Evolutionary conservation across 2,113 vertebrate species (phyloP).

Genomic region (Calyptommatus sinebrachiatus): DNA sequence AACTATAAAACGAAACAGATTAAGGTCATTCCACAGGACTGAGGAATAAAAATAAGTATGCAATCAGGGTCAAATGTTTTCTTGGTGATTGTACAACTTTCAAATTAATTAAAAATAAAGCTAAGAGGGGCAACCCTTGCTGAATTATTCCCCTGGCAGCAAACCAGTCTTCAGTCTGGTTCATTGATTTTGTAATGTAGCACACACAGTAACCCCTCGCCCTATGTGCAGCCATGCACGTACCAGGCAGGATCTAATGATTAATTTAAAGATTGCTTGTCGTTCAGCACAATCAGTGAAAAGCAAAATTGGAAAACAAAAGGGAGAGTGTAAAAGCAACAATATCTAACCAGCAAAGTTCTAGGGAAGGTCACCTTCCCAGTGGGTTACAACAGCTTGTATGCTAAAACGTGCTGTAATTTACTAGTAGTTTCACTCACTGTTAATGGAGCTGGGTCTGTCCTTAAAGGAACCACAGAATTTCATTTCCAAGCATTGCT

Average conservation of each 20-base stretch:
- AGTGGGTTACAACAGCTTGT: constrained; percentile 50
- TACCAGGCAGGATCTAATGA: constrained; percentile 61
- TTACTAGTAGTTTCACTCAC: constrained; percentile 14
- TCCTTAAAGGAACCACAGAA: neutral
- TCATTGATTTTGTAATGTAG: constrained; percentile 47
- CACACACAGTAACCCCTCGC: constrained; percentile 45
- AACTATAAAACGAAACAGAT: too few species aligned
- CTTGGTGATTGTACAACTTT: constrained; percentile 10
- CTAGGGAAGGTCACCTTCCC: constrained; percentile 54
- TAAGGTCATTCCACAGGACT: too few species aligned
- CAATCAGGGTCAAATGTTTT: constrained; percentile 3
- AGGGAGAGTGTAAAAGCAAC: neutral
- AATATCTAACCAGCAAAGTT: constrained; percentile 51
- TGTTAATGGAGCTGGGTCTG: constrained; percentile 11
- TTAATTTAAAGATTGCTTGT: constrained; percentile 47
- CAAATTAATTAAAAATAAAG: constrained; percentile 37
- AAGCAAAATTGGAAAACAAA: constrained; percentile 51
- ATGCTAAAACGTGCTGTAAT: constrained; percentile 1
- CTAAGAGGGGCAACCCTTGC: neutral
- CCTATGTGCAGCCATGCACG: constrained; percentile 50
- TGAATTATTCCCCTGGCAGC: constrained; percentile 49
- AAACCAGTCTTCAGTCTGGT: constrained; percentile 32
- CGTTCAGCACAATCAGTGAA: constrained; percentile 1
- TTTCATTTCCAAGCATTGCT: constrained; percentile 16
- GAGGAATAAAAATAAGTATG: too few species aligned